Evolutionary conservation across 2,113 vertebrate species (phyloP).

Genomic region (Gracilinanus agilis): DNA sequence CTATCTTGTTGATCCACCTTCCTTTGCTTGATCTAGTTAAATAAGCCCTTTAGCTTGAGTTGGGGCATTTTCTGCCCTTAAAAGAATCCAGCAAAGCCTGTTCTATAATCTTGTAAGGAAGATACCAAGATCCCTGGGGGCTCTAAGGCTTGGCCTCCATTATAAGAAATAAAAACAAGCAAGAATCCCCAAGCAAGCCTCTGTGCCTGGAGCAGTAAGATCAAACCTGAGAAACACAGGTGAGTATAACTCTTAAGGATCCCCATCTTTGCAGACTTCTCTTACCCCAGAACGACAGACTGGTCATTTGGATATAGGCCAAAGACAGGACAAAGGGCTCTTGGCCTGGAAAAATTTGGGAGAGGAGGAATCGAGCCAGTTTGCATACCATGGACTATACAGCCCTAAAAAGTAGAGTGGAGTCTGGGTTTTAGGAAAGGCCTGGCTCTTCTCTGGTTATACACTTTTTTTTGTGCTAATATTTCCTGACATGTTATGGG

Average conservation of each 20-base stretch:
- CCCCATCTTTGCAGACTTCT: background rate
- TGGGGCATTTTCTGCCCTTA: background rate
- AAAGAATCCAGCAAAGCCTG: background rate
- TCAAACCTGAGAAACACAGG: background rate
- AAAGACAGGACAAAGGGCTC: accelerated
- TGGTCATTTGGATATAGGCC: accelerated
- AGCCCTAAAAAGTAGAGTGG: background rate
- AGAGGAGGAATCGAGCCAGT: background rate
- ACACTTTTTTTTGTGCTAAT: background rate
- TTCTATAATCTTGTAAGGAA: background rate
- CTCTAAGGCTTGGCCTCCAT: background rate
- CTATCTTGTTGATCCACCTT: background rate
- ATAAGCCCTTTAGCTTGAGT: accelerated
- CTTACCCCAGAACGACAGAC: background rate
- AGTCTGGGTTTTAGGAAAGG: background rate
- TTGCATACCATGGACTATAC: background rate
- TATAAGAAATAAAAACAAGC: background rate
- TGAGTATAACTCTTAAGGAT: background rate
- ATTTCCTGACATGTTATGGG: background rate
- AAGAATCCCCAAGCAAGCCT: background rate
- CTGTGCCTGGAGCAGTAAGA: background rate
- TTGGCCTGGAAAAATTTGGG: background rate
- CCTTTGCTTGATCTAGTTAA: background rate
- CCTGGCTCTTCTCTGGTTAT: background rate
- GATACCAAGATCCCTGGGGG: background rate